Conservation (phyloP, 2,113 vertebrate genomes). For the Scatophagus argus region DNA sequence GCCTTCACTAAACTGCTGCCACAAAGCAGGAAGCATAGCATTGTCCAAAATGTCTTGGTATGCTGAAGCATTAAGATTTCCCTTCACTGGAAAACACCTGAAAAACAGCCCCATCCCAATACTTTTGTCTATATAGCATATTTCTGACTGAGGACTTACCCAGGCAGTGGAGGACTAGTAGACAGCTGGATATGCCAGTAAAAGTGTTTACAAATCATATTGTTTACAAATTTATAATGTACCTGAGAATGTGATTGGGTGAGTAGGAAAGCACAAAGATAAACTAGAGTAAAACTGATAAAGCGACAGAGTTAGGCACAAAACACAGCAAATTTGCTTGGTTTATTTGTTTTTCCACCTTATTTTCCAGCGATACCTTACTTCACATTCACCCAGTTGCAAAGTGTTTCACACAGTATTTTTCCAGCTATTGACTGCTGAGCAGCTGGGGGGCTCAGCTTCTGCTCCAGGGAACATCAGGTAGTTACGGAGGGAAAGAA, state of each 20-base stretch:
- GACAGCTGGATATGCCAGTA: neutral
- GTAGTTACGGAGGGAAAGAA: slow-evolving; percentile 32
- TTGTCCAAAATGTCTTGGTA: no score
- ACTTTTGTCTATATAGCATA: no score
- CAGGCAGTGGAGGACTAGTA: neutral
- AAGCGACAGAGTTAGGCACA: neutral
- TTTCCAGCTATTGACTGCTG: slow-evolving; percentile 20
- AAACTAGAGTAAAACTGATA: neutral
- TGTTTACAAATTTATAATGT: neutral
- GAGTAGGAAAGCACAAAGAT: neutral
- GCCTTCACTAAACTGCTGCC: no score
- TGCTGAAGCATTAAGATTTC: no score
- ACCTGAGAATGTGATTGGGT: neutral
- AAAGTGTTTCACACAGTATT: neutral
- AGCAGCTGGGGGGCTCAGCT: slow-evolving; percentile 11
- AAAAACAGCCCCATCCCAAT: no score
- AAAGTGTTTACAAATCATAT: neutral
- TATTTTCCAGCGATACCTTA: neutral
- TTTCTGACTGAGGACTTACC: neutral
- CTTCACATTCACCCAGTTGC: neutral
- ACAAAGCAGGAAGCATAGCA: no score
- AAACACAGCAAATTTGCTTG: neutral
- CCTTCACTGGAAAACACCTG: no score
- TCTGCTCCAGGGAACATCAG: slow-evolving; percentile 30
- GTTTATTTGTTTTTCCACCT: neutral